Evolutionary conservation across 2,888 invertebrate species (phyloP).

Genomic region (Cerastoderma edule): DNA sequence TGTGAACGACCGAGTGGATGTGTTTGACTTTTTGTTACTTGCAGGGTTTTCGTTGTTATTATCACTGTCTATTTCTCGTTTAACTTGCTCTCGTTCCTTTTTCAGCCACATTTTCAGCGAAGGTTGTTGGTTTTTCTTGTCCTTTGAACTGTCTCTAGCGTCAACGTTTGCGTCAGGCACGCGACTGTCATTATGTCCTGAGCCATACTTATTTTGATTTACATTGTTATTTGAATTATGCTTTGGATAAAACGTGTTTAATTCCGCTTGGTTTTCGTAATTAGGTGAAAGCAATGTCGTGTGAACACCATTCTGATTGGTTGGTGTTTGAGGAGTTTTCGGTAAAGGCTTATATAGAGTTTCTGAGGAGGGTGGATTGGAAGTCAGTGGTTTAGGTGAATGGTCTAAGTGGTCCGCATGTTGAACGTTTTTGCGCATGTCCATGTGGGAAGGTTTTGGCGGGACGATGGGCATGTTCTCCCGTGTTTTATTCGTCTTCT

Average conservation of each 20-base stretch:
- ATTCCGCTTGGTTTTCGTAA: conserved; percentile 68
- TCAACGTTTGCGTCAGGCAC: background rate
- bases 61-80: conserved; percentile 58
- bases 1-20: conserved; percentile 62
- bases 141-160: conserved; percentile 9
- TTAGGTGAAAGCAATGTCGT: conserved; percentile 33
- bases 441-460: conserved; percentile 37
- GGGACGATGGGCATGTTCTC: conserved; percentile 47
- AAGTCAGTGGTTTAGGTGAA: conserved; percentile 76
- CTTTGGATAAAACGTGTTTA: conserved; percentile 30
- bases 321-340: conserved; percentile 34
- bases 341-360: conserved; percentile 76
- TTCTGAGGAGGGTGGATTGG: conserved; percentile 70
- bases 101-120: conserved; percentile 76
- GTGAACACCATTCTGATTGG: background rate
- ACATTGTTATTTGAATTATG: too few species aligned
- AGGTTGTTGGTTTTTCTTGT: conserved; percentile 61
- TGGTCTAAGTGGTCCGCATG: conserved; percentile 33
- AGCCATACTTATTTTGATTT: too few species aligned
- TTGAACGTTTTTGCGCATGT: conserved; percentile 4
- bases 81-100: conserved; percentile 68
- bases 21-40: conserved; percentile 11
- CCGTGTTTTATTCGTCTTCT: conserved; percentile 66
- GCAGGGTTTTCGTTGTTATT: conserved; percentile 11
- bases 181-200: background rate